phyloP scores from a whole-genome alignment of 2,113 vertebrate genomes.

The Neogale vison region DNA sequence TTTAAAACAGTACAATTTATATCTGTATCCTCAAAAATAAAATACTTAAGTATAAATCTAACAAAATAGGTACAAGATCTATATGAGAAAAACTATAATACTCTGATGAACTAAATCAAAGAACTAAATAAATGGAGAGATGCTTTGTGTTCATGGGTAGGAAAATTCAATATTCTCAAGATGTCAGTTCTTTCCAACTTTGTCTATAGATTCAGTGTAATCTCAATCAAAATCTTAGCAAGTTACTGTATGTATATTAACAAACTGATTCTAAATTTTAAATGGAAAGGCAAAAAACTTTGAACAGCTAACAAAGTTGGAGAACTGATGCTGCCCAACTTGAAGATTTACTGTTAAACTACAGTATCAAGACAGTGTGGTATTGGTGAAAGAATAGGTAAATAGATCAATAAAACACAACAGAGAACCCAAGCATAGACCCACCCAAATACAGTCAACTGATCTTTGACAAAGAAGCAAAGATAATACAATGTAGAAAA shows the following conservation, averaged over 20 bases:
- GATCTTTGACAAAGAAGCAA: not conserved
- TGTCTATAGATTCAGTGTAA: not conserved
- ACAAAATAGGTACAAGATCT: not conserved
- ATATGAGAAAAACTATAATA: not conserved
- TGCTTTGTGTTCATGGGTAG: not conserved
- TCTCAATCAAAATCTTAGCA: not conserved
- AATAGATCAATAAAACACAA: not conserved
- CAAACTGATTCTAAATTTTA: not conserved
- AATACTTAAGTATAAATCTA: not conserved
- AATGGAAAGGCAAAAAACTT: not conserved
- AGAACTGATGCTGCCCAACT: not conserved
- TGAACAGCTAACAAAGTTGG: not conserved
- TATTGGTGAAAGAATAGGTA: not conserved
- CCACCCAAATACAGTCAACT: not conserved
- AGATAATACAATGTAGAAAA: not conserved
- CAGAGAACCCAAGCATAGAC: not conserved
- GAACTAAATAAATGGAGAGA: not conserved
- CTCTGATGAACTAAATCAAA: not conserved
- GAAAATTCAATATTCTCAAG: not conserved
- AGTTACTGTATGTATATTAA: not conserved
- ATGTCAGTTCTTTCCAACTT: not conserved
- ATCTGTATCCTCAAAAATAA: not conserved
- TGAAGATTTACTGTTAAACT: not conserved
- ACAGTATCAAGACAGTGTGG: not conserved
- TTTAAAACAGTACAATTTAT: not conserved